Conservation (phyloP, 2,888 invertebrate genomes). For the Germaria angustata region DNA sequence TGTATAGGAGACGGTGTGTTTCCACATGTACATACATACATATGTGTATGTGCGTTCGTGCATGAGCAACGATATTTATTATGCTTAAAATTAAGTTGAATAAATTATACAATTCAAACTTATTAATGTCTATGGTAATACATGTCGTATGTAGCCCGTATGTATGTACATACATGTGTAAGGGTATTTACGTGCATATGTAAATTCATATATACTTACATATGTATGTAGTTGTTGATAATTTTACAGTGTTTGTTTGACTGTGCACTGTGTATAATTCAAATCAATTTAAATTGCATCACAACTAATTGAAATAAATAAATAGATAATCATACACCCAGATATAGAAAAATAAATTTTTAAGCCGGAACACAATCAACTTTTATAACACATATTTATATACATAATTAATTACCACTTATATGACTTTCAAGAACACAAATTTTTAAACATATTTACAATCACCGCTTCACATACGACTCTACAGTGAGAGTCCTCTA, state of each 20-base stretch:
- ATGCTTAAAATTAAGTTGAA: conserved; percentile 27
- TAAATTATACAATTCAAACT: conserved; percentile 23
- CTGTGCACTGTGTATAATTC: conserved; percentile 24
- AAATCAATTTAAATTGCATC: conserved; percentile 53
- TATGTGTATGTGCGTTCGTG: not conserved
- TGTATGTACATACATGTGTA: not conserved
- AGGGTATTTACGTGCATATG: too few relatives aligned
- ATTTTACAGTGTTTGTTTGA: too few relatives aligned
- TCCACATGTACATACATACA: not conserved
- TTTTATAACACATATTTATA: not conserved
- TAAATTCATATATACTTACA: too few relatives aligned
- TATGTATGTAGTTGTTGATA: too few relatives aligned
- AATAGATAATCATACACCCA: conserved; percentile 47
- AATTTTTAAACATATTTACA: too few relatives aligned
- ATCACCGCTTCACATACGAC: too few relatives aligned
- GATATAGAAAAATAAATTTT: not conserved
- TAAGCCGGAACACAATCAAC: too few relatives aligned
- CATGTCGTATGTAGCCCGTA: too few relatives aligned
- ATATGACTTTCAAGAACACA: too few relatives aligned
- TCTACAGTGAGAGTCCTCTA: too few relatives aligned
- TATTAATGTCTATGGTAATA: not conserved
- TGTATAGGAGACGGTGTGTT: not conserved
- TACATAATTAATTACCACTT: not conserved
- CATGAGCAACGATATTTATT: not conserved
- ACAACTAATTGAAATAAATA: conserved; percentile 57